Evolutionary conservation across 2,888 invertebrate genomes (phyloP), one percentile per base, ranked within the genome.

Genomic region (Habroteleia sp.): DNA sequence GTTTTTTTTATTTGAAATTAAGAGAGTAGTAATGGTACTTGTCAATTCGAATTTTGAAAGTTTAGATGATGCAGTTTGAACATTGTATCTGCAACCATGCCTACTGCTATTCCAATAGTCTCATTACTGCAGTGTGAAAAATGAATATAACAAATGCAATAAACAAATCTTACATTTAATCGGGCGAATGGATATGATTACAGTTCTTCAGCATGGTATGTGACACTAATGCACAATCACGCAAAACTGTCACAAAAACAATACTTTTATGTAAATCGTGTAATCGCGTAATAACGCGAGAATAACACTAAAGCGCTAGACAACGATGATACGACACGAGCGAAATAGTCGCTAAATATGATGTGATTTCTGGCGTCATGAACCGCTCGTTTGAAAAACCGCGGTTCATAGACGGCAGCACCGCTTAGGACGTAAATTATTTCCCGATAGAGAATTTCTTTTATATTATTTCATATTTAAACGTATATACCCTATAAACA

Each of bases 391-490:
- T 72, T 72, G 41, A 72, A 72, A 63, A 72, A 62, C 46, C 62
- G 71, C 62, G 62, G 39, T 46, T 52, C 48, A 41, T 33, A 71
- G 71, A 39, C 54, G 71, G 71, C 71, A 71, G 62, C 71, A 71
- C 71, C 37, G 10, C 6, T 14, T 37, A 20, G 60, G 17, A 11
- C 13, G 3, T 25, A 2, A 2, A 3, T 20, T 4, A 20, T 2
- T 20, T 2, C 20, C n/a, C n/a, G n/a, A n/a, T n/a, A n/a, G n/a
- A n/a, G n/a, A n/a, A n/a, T n/a, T n/a, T n/a, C n/a, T n/a, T n/a
- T n/a, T n/a, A n/a, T n/a, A n/a, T n/a, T n/a, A n/a, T n/a, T n/a
- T n/a, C n/a, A n/a, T n/a, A n/a, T n/a, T n/a, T n/a, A n/a, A n/a
- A n/a, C n/a, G n/a, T n/a, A n/a, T n/a, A n/a, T n/a, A n/a, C n/a